Evolutionary conservation across 2,113 vertebrate genomes (phyloP).

Genomic region (Chroicocephalus ridibundus): DNA sequence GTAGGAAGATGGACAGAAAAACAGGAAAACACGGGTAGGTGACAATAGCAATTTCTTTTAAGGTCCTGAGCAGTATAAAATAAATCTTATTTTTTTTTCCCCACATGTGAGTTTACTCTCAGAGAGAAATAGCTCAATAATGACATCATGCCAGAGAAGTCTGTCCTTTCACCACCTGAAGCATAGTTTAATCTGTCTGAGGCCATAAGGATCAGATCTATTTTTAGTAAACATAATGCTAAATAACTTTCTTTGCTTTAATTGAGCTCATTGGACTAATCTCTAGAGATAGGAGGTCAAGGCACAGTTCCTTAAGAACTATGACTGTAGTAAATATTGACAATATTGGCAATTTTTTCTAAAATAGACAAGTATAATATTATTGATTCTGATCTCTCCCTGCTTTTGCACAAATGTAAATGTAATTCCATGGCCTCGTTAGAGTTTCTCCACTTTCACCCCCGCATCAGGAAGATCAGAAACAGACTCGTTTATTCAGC

Average conservation of each 20-base stretch:
- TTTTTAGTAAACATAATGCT: constrained; percentile 14
- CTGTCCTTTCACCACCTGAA: background rate
- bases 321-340: background rate
- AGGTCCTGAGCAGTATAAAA: background rate
- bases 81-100: background rate
- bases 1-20: background rate
- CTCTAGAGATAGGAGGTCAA: background rate
- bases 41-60: background rate
- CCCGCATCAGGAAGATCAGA: background rate
- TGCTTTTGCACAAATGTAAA: background rate
- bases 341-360: background rate
- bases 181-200: background rate
- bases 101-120: background rate
- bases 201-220: background rate
- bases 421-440: background rate
- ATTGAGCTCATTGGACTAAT: background rate
- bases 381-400: background rate
- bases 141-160: background rate
- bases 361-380: background rate
- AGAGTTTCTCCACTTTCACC: background rate
- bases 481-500: background rate
- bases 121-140: background rate
- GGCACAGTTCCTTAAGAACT: background rate
- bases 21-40: background rate
- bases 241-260: constrained; percentile 46